Evolutionary conservation across 2,888 invertebrate species (phyloP), one percentile per base, ranked within the genome.

Genomic region (Yponomeuta cagnagella): DNA sequence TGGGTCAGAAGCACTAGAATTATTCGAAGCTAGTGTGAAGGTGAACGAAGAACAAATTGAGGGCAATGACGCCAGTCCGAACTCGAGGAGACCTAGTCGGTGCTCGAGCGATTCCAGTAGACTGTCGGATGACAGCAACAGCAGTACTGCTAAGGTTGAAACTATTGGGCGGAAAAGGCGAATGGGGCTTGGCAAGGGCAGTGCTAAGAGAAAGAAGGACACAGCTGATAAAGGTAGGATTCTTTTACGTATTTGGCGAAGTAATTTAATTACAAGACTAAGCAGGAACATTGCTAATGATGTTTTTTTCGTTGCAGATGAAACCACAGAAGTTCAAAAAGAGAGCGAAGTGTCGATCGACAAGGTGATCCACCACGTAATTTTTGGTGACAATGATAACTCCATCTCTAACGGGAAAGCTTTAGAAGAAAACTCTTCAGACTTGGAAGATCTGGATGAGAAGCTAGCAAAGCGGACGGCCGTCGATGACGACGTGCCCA

Each of bases 381-480:
- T 76, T 30, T 68, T 78, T 33, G 74, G 73, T 8, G 87, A 86
- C 70, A 82, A 77, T 74, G 84, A 82, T 70, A 64, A 23, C 63
- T 77, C 79, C 3, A 76, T 81, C 8, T 77, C 82, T n/a, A 84
- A 77, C 73, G 74, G 82, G 10, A 90, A 86, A 80, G 76, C 78
- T 10, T 85, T 84, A 78, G 93, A 91, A 81, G 91, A 90, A 75
- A 90, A 90, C 79, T 90, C 91, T 2, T 91, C 91, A n/a, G 91
- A 91, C 72, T 77, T 89, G 64, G 92, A 92, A 73, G 91, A 90
- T 66, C 72, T 82, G 71, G 85, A 86, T 31, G 88, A 89, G n/a
- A 87, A 80, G 75, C 72, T 78, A 71, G 72, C 76, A 23, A 90
- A 86, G 74, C 84, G 78, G 70, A 74, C 74, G 64, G 72, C 73